Base-by-base conservation (phyloP, 2,113 vertebrate genomes). In the Meleagris gallopavo region DNA sequence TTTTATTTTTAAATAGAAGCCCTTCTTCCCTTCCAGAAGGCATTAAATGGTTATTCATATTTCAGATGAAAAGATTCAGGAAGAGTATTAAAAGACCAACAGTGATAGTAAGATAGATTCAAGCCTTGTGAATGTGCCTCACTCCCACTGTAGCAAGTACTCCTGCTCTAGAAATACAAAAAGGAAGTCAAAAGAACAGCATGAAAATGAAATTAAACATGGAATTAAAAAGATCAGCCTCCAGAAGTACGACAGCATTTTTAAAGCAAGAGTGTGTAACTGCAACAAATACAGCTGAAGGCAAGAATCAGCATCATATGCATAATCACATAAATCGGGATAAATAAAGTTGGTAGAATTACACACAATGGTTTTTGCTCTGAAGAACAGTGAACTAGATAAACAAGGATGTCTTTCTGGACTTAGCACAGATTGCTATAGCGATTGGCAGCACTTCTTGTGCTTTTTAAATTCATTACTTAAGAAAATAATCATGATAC, bases 11-110 rank as follows among this genome's bases (percentile, higher is more conserved):
- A 13, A 54, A 93, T 93, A 90, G 92, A 97, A 95, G 43, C 36
- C 52, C 61, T 93, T 86, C 79, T 93, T n/a, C 46, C 76, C 76
- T n/a, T 93, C 83, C 77, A 96, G 94, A 96, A 94, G 60, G 80
- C 89, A 95, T 97, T 97, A 95, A 96, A 96, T 96, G 97, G 95
- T 96, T 95, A 97, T 97, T 97, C 96, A 89, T 96, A 96, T 95
- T 97, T 96, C 86, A 96, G 94, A 96, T 90, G 89, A 94, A 96
- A 96, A 96, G 97, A 94, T 88, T 90, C 96, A 95, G 95, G 77
- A 78, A 87, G 93, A 87, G 64, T 87, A 96, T 94, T 88, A 92
- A 96, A 96, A 94, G 91, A 83, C 72, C 91, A 92, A 32, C 73
- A 89, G 94, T 27, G 83, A 91, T 83, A 85, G 93, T 73, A 97